Base-by-base conservation (phyloP, 2,888 invertebrate species). In the Cephus rjabovi region DNA sequence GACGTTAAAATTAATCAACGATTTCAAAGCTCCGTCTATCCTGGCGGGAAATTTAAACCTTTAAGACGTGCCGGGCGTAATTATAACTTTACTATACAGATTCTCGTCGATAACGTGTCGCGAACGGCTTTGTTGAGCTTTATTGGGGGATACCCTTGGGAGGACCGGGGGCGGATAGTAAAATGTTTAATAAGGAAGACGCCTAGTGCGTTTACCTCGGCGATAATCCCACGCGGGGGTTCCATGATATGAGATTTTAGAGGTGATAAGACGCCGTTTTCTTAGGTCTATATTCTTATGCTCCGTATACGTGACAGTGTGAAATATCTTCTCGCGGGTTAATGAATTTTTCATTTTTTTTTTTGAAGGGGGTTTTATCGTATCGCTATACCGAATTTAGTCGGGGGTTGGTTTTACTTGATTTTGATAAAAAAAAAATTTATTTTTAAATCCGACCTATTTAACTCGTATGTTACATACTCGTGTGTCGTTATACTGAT, bases 311-410 rank as follows among this genome's bases (percentile, higher is more conserved):
- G 40, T 23, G 40, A 6, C 15, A 9, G 40, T 15, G 9, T 23
- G 40, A 23, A 23, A 56, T 56, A 56, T 23, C 23, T 77, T 77
- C 15, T 56, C 31, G 34, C 34, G 23, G 56, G 75, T 76, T 76
- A 23, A 75, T 81, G 73, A 71, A 74, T 74, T 74, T 37, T n/a
- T 69, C 75, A 75, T 15, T n/a, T 33, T 73, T 77, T 37, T 40
- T 30, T 76, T 73, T 76, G 6, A 1, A 9, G 40, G 15, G 0
- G 0, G 1, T 68, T n/a, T 73, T 37, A 76, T 80, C 78, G 75
- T 81, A 77, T 74, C 75, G 73, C 77, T 80, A 76, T 76, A 30
- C 74, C 15, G 73, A 77, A 68, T 81, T 80, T 69, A 75, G 4
- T n/a, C 15, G 9, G 30, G 40, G 15, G 6, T 15, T 12, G 15